Base-by-base conservation (phyloP, 2,113 vertebrate genomes). In the Oreochromis spilurus region DNA sequence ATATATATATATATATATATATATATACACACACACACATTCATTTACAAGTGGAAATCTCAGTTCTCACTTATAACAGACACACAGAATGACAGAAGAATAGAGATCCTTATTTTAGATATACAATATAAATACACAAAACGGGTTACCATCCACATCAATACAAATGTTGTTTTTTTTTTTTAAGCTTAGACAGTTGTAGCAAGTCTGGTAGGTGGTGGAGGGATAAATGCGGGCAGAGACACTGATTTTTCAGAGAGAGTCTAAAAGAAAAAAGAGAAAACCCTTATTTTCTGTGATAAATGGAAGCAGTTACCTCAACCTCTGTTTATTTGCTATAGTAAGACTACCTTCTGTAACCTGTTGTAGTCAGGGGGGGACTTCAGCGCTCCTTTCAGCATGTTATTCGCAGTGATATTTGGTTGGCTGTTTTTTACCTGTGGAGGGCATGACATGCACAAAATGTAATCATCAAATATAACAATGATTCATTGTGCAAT, bases 111-210 rank as follows among this genome's bases (percentile, higher is more conserved):
- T 67, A 40, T 67, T 67, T 67, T 21, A 67, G 62, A 40, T 40
- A 67, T 40, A 67, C 11, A 67, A 24, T 40, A 40, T 67, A 70
- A 17, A 48, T 8, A 48, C 14, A 48, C 43, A 14, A 31, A 72
- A 52, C 4, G 24, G 75, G 36, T 16, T 1, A 54, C 72, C n/a
- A 50, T 52, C 70, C 10, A 48, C 13, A 84, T 13, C 6, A 24
- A n/a, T 48, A 26, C 5, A 40, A 17, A 72, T 11, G 0, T 7
- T 94, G 40, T 5, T 34, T 43, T 5, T 0, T 45, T 17, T 16
- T 48, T 48, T 9, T 8, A 19, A 19, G 0, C 5, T 95, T 52
- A 97, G 6, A 97, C 96, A 1, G 89, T 96, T 43, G 96, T 96
- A 52, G 96, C 96, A 24, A 92, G 67, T 93, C 96, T 94, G 85